Percentiles rank a stretch among this genome's conserved stretches.
Conservation (phyloP, 2,113 vertebrate species). For the Panthera leo region DNA sequence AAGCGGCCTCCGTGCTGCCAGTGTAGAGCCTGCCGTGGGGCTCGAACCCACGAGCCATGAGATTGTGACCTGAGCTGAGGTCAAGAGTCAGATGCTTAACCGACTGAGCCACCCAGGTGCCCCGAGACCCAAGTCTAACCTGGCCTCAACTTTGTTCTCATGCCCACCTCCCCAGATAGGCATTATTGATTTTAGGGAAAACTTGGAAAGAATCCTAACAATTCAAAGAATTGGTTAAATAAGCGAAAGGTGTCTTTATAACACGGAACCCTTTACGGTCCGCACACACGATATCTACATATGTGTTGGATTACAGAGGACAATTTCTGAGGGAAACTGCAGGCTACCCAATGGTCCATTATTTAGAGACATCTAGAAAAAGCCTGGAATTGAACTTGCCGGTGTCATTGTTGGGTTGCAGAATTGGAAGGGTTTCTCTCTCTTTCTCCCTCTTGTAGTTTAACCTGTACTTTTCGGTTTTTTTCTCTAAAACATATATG, state of each 20-base stretch:
- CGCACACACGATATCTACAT: accelerated
- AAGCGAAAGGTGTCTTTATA: background rate
- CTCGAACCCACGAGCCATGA: too few species aligned
- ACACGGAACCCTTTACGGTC: background rate
- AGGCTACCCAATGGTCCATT: accelerated
- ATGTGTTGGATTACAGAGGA: background rate
- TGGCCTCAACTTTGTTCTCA: background rate
- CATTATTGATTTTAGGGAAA: background rate
- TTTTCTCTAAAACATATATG: background rate
- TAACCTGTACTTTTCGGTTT: background rate
- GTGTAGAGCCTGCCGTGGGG: too few species aligned
- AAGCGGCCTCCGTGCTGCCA: too few species aligned
- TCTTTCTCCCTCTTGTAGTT: background rate
- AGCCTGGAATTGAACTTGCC: background rate
- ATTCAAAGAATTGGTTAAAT: background rate
- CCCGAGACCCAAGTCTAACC: too few species aligned
- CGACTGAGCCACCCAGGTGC: too few species aligned
- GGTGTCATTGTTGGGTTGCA: background rate
- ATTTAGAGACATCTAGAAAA: background rate
- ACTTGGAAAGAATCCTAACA: background rate
- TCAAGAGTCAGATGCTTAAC: too few species aligned
- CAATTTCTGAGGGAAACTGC: background rate
- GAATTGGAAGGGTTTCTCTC: background rate
- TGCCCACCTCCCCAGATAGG: background rate
- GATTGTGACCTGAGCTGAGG: too few species aligned